Percentiles rank a stretch among this genome's conserved stretches.
phyloP scores from a whole-genome alignment of 2,113 vertebrate species.

The Acrocephalus arundinaceus region DNA sequence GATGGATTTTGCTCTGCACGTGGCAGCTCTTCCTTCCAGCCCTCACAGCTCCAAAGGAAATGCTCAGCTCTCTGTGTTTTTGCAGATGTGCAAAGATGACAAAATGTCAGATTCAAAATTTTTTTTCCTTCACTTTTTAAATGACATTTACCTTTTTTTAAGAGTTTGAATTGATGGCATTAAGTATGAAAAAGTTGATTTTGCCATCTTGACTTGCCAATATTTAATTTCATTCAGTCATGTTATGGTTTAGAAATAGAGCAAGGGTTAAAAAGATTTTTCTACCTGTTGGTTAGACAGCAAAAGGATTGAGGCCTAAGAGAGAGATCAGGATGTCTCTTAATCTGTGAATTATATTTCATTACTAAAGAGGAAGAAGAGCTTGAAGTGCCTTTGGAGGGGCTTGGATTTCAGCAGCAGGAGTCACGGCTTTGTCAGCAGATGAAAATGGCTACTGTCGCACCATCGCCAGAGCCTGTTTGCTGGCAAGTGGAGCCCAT shows the following conservation, averaged over 20 bases:
- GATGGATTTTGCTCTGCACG: background rate
- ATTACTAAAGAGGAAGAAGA: conserved; percentile 78
- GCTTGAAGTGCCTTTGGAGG: conserved; percentile 78
- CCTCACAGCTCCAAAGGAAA: background rate
- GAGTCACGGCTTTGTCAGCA: conserved; percentile 84
- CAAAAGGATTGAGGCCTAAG: background rate
- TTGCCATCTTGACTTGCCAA: background rate
- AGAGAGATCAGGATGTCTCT: conserved; percentile 12
- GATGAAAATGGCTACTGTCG: conserved; percentile 82
- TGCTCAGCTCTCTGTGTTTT: background rate
- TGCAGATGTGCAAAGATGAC: background rate
- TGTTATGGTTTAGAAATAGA: background rate
- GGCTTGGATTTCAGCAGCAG: conserved; percentile 79
- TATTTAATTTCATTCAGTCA: background rate
- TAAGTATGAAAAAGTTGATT: background rate
- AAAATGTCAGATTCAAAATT: background rate
- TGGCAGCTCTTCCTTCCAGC: background rate
- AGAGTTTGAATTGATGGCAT: background rate
- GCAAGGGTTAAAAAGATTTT: background rate
- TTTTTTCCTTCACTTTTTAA: background rate
- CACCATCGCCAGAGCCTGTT: conserved; percentile 69
- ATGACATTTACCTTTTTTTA: background rate
- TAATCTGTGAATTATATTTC: conserved; percentile 53
- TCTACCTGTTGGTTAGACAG: background rate
- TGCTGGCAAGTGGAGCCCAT: conserved; percentile 81